These are phyloP conservation scores for Girardinus metallicus DNA, from an alignment of 2,797 vertebrate genomes.

Conservation along the genomic window DNA sequence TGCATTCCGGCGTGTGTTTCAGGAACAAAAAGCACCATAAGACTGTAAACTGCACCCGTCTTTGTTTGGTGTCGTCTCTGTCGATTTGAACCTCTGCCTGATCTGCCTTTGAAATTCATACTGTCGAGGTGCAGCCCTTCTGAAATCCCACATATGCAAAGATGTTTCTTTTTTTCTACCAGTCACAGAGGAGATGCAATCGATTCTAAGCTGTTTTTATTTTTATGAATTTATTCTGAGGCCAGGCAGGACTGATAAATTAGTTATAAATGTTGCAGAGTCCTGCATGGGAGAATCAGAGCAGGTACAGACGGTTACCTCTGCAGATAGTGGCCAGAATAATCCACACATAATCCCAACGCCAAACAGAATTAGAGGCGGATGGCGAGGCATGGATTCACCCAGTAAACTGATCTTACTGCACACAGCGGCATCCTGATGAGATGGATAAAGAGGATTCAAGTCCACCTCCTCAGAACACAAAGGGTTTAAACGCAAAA, in stretches of 20 bases:
- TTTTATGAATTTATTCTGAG: slow-evolving; percentile 21
- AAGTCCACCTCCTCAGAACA: slow-evolving; percentile 54
- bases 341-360: slow-evolving; percentile 64
- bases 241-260: neutral
- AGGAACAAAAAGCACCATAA: slow-evolving; percentile 46
- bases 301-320: slow-evolving; percentile 44
- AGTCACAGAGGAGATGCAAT: slow-evolving; percentile 11
- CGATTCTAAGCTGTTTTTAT: slow-evolving; percentile 29
- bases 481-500: slow-evolving; percentile 47
- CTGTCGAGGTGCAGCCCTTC: slow-evolving; percentile 5
- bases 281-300: slow-evolving; percentile 40
- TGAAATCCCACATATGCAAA: slow-evolving; percentile 9
- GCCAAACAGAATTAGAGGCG: slow-evolving; percentile 66
- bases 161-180: neutral
- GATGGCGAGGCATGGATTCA: slow-evolving; percentile 65
- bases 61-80: neutral
- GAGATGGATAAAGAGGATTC: slow-evolving; percentile 52
- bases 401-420: slow-evolving; percentile 64
- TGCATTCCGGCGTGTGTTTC: slow-evolving; percentile 42
- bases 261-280: slow-evolving; percentile 4
- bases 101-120: slow-evolving; percentile 30
- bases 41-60: slow-evolving; percentile 52
- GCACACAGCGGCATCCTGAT: slow-evolving; percentile 65
- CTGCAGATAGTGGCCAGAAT: slow-evolving; percentile 27
- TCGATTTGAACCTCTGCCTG: slow-evolving; percentile 13